Evolutionary conservation across 1,140 invertebrate species (phyloP).

Genomic region (Popillia japonica): DNA sequence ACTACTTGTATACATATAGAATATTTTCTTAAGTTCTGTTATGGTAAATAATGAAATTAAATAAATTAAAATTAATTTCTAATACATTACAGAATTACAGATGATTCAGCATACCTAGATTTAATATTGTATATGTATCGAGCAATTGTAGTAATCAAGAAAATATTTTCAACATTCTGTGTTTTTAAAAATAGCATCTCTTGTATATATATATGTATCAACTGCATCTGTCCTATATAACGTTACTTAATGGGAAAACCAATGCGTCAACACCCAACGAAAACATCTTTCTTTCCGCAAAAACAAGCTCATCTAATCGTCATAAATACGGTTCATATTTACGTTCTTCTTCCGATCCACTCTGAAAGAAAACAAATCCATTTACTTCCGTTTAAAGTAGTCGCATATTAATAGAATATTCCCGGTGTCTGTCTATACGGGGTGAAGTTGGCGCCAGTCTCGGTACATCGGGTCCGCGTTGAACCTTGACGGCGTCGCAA

Average conservation of each 20-base stretch:
- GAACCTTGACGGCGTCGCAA: slow-evolving; percentile 30
- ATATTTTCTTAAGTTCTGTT: no score
- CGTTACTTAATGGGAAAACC: no score
- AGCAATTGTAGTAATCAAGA: no score
- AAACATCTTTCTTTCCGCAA: neutral
- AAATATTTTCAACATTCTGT: no score
- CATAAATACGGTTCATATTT: neutral
- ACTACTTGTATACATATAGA: no score
- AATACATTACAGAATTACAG: no score
- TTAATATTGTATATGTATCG: no score
- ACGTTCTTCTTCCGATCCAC: neutral
- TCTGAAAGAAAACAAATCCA: neutral
- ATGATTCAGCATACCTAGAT: no score
- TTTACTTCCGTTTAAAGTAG: slow-evolving; percentile 6
- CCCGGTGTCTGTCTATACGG: neutral
- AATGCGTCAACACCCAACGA: neutral
- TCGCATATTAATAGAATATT: slow-evolving; percentile 25
- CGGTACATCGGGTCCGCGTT: slow-evolving; percentile 7
- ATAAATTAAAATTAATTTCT: no score
- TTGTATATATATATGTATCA: no score
- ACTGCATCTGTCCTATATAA: neutral
- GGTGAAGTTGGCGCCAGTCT: slow-evolving; percentile 15
- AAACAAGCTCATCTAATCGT: neutral
- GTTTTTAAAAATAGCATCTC: neutral
- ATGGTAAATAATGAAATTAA: no score